These are phyloP conservation scores for Maniola jurtina DNA, from an alignment of 1,140 invertebrate genomes.

Conservation along the genomic window DNA sequence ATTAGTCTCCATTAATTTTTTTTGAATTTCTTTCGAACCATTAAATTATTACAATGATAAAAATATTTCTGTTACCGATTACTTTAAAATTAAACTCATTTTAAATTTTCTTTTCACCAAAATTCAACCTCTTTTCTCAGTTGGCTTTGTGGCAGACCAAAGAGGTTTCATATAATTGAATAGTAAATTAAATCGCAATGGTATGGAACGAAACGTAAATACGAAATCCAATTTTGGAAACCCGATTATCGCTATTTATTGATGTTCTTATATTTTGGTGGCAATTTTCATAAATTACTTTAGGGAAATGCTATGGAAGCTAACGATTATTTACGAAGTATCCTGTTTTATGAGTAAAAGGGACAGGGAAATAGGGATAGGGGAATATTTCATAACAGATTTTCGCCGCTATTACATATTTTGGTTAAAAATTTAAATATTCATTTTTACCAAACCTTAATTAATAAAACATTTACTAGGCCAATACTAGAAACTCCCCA, in stretches of 20 bases:
- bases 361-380: not conserved
- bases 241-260: slow-evolving; percentile 11
- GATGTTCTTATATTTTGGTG: not conserved
- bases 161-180: slow-evolving; percentile 4
- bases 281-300: slow-evolving; percentile 5
- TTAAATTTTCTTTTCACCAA: not conserved
- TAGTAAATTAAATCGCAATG: slow-evolving; percentile 15
- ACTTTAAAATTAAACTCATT: too few relatives aligned
- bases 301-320: not conserved
- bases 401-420: too few relatives aligned
- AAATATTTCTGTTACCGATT: too few relatives aligned
- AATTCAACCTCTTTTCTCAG: not conserved
- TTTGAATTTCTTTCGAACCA: too few relatives aligned
- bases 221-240: slow-evolving; percentile 14
- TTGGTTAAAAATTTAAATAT: too few relatives aligned
- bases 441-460: too few relatives aligned
- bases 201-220: not conserved
- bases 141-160: slow-evolving; percentile 1
- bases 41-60: too few relatives aligned
- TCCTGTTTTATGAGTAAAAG: not conserved
- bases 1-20: too few relatives aligned
- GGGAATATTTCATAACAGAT: not conserved
- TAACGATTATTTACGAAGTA: not conserved
- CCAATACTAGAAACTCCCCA: too few relatives aligned
- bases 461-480: too few relatives aligned